Evolutionary conservation across 2,797 vertebrate species (phyloP).

Genomic region (Sus cebifrons): DNA sequence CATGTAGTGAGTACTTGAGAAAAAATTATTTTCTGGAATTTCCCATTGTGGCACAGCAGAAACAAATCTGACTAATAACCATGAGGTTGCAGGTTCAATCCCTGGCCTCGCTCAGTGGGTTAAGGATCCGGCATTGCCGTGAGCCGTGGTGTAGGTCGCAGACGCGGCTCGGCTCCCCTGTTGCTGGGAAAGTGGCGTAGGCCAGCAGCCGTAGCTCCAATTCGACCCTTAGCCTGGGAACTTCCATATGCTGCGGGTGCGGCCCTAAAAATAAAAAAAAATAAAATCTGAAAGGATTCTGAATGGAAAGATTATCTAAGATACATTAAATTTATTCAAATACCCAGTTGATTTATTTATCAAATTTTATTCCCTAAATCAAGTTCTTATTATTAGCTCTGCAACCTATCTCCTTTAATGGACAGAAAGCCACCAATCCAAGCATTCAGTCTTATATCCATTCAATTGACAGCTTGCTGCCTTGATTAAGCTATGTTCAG

Average conservation of each 20-base stretch:
- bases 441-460: neutral
- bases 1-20: neutral
- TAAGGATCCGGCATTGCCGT: no score
- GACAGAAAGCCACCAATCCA: neutral
- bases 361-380: constrained; percentile 58
- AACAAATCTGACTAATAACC: no score
- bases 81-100: no score
- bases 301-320: constrained; percentile 23
- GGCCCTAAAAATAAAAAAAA: no score
- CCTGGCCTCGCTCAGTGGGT: no score
- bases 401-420: constrained; percentile 45
- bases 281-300: neutral
- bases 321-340: constrained; percentile 17
- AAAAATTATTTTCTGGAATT: neutral
- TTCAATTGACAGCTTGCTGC: neutral
- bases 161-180: no score
- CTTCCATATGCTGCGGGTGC: no score
- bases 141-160: no score
- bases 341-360: constrained; percentile 59
- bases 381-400: constrained; percentile 43
- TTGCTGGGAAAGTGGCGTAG: no score
- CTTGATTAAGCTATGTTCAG: neutral
- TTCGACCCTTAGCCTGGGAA: no score
- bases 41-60: no score
- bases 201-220: no score